These are phyloP conservation scores for Lucilia cuprina DNA, from an alignment of 1,140 invertebrate species.

Conservation along the genomic window DNA sequence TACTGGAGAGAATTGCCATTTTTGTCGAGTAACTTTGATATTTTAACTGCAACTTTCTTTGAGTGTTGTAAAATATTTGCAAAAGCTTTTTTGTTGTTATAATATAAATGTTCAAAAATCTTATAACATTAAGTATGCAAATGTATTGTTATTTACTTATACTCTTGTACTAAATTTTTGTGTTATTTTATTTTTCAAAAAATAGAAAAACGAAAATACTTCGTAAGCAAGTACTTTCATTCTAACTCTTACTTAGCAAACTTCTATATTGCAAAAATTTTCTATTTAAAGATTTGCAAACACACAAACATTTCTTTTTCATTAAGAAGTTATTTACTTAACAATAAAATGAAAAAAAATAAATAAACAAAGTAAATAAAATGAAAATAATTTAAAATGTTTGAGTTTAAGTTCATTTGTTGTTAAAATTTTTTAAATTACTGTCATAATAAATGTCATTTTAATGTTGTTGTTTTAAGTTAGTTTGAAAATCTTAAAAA, in stretches of 20 bases:
- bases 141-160: slow-evolving; percentile 12
- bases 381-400: background rate
- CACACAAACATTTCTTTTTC: background rate
- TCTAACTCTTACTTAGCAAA: background rate
- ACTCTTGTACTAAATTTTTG: background rate
- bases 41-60: background rate
- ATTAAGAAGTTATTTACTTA: slow-evolving; percentile 23
- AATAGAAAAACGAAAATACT: background rate
- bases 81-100: background rate
- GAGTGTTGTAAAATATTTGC: background rate
- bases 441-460: too few species aligned
- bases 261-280: background rate
- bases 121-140: slow-evolving; percentile 4
- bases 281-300: background rate
- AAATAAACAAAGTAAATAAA: background rate
- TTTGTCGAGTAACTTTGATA: too few species aligned
- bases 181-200: background rate
- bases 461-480: too few species aligned
- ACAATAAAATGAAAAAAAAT: background rate
- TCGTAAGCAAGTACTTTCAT: background rate
- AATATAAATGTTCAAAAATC: background rate
- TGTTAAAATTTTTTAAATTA: too few species aligned
- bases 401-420: too few species aligned
- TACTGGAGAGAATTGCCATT: too few species aligned
- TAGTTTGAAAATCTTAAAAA: background rate